Evolutionary conservation across 2,797 vertebrate species (phyloP), one percentile per base, ranked within the genome.

Genomic region (Dryobates pubescens): DNA sequence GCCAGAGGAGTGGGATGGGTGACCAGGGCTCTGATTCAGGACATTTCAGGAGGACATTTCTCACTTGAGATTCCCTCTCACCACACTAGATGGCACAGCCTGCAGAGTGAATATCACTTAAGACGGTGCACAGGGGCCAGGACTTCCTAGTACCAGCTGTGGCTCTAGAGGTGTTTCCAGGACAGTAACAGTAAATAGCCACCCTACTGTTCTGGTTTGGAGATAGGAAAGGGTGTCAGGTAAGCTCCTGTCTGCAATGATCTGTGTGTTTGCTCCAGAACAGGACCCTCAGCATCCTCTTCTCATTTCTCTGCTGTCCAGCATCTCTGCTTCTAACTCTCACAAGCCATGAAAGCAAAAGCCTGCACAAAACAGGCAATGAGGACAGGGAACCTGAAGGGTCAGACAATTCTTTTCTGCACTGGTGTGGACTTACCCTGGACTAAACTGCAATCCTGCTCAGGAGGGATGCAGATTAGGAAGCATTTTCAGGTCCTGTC

Each of bases 31-130:
- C 63, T 69, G 64, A n/a, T n/a, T 49, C 78, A 62, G n/a, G n/a
- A n/a, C n/a, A n/a, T n/a, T n/a, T n/a, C n/a, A n/a, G 43, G 41
- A 17, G 43, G 64, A 17, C 23, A 1, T 26, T 32, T 27, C 64
- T 67, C 53, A 19, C 30, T 10, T 22, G 64, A 90, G 65, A 61
- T 92, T 38, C 83, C 51, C 43, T 23, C 54, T 74, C 75, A 77
- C 51, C 86, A 63, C 90, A 29, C 88, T 63, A 93, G 91, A 49
- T 76, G 93, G 96, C 96, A 93, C 32, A 86, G 72, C 22, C 34
- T 80, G 56, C 74, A 47, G 53, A 45, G 7, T 3, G 51, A 77
- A 77, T 54, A n/a, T 22, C 14, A 18, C 12, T 11, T 5, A 41
- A n/a, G 53, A 38, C 13, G 9, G 45, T 2, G 41, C 20, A 47